Conservation (phyloP, 2,888 invertebrate genomes). For the Siphlonurus alternatus region DNA sequence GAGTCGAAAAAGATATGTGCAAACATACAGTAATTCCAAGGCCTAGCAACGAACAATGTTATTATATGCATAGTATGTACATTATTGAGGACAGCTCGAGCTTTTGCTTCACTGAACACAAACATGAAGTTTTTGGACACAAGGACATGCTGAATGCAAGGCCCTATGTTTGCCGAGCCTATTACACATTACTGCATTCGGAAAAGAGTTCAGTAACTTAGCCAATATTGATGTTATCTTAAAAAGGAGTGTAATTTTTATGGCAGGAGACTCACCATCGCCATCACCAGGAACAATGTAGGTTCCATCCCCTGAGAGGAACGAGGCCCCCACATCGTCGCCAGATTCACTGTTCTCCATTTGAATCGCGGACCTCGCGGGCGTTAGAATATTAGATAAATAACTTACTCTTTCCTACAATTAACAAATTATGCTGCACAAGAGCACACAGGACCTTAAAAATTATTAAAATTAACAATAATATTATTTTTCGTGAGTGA, state of each 20-base stretch:
- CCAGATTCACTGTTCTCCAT: constrained; percentile 45
- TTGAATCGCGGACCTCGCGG: neutral
- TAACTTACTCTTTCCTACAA: too few relatives aligned
- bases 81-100: too few relatives aligned
- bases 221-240: too few relatives aligned
- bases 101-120: too few relatives aligned
- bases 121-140: too few relatives aligned
- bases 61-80: neutral
- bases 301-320: constrained; percentile 25
- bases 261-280: constrained; percentile 17
- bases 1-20: neutral
- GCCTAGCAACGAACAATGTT: neutral
- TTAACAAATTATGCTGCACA: too few relatives aligned
- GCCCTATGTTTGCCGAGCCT: too few relatives aligned
- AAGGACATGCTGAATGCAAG: too few relatives aligned
- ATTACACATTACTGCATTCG: too few relatives aligned
- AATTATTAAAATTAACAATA: neutral
- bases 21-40: neutral
- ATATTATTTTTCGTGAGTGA: too few relatives aligned
- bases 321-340: constrained; percentile 35
- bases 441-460: neutral
- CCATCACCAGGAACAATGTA: constrained; percentile 34
- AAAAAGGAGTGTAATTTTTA: too few relatives aligned
- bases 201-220: too few relatives aligned
- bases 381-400: neutral